phyloP scores from a whole-genome alignment of 2,797 vertebrate genomes.

The Ataeniobius toweri region DNA sequence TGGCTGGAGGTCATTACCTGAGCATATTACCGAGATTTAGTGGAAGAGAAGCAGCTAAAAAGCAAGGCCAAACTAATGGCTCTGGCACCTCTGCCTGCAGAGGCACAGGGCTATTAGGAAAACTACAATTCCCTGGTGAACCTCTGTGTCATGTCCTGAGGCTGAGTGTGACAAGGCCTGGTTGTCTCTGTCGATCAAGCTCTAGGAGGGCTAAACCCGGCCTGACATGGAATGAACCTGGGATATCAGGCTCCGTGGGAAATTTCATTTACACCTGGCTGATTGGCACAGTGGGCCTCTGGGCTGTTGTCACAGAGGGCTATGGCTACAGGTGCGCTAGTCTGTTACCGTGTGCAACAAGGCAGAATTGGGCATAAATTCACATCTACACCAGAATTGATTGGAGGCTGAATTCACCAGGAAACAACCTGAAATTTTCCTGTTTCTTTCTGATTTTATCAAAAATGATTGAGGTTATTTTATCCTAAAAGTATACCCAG shows the following conservation, averaged over 20 bases:
- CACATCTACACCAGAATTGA: constrained; percentile 12
- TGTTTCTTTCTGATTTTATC: constrained; percentile 18
- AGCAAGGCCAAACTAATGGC: constrained; percentile 71
- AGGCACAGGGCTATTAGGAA: constrained; percentile 74
- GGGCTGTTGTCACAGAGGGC: constrained; percentile 67
- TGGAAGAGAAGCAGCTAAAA: constrained; percentile 54
- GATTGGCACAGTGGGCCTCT: constrained; percentile 72
- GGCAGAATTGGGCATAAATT: constrained; percentile 24
- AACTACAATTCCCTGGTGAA: constrained; percentile 77
- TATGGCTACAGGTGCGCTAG: constrained; percentile 58
- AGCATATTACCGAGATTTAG: constrained; percentile 56
- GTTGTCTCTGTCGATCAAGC: constrained; percentile 76
- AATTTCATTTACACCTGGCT: constrained; percentile 64
- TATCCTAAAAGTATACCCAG: constrained; percentile 16
- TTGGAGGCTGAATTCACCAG: constrained; percentile 10
- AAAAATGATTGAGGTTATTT: constrained; percentile 13
- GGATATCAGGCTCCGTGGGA: constrained; percentile 65
- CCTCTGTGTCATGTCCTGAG: constrained; percentile 68
- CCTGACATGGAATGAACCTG: constrained; percentile 64
- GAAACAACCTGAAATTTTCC: constrained; percentile 3
- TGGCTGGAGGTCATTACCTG: constrained; percentile 67
- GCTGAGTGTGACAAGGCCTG: constrained; percentile 69
- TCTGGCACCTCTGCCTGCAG: constrained; percentile 57
- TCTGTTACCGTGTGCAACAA: constrained; percentile 32
- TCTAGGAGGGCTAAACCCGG: constrained; percentile 54